Percentiles rank a stretch among this genome's conserved stretches.
Conservation (phyloP, 2,888 invertebrate species). For the Melangyna quadrimaculata region DNA sequence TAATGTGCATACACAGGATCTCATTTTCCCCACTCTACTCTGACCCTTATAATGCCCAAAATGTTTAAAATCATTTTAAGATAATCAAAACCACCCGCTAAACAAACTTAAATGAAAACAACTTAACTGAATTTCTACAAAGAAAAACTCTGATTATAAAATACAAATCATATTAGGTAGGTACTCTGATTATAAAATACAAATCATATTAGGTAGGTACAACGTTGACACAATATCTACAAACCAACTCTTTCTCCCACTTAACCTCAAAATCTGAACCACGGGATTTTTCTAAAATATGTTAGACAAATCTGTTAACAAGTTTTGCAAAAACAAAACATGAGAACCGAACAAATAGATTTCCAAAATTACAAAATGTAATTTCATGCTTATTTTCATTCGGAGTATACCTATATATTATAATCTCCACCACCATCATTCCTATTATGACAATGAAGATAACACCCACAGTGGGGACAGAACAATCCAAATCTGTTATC, state of each 20-base stretch:
- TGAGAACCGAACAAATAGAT: slow-evolving; percentile 10
- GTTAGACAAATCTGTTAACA: slow-evolving; percentile 44
- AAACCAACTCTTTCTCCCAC: neutral
- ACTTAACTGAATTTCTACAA: no score
- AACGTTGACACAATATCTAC: neutral
- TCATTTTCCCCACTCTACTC: no score
- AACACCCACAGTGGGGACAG: neutral
- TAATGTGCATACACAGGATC: no score
- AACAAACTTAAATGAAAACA: no score
- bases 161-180: neutral
- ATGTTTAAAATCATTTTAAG: no score
- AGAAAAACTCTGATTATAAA: no score
- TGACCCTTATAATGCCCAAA: no score
- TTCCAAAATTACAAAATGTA: slow-evolving; percentile 59
- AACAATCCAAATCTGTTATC: neutral
- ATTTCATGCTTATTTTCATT: slow-evolving; percentile 67
- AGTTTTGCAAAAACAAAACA: slow-evolving; percentile 24
- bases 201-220: neutral
- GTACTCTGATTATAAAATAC: no score
- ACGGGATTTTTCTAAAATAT: slow-evolving; percentile 34
- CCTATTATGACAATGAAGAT: neutral
- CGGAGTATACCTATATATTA: no score
- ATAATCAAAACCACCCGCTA: no score
- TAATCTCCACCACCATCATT: neutral
- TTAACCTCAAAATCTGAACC: slow-evolving; percentile 19